phyloP scores from a whole-genome alignment of 2,888 invertebrate genomes.

The Oxyscelio sp. region DNA sequence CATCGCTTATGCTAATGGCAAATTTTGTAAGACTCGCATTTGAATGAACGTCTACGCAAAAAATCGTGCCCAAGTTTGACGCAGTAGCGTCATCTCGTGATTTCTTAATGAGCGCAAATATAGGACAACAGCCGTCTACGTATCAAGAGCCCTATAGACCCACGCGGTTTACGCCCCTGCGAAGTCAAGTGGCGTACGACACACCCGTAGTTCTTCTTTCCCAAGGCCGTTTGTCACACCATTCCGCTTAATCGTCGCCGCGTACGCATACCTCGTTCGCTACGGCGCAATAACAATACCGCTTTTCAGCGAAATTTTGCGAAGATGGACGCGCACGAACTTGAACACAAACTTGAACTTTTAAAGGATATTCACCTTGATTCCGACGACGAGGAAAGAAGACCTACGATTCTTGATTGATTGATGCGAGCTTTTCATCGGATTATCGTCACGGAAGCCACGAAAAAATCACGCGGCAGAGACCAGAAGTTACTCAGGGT shows the following conservation, averaged over 20 bases:
- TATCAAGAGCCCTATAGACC: slow-evolving; percentile 60
- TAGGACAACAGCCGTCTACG: too few species aligned
- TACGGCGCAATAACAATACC: slow-evolving; percentile 37
- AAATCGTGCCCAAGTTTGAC: too few species aligned
- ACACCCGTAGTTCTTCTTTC: slow-evolving; percentile 67
- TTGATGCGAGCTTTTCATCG: background rate
- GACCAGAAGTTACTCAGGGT: too few species aligned
- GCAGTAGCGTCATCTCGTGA: too few species aligned
- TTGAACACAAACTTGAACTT: slow-evolving; percentile 51
- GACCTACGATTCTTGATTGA: too few species aligned
- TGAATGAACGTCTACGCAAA: slow-evolving; percentile 10
- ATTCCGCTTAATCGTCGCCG: slow-evolving; percentile 57
- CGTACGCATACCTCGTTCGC: slow-evolving; percentile 32
- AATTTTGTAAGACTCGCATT: too few species aligned
- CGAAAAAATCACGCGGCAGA: too few species aligned
- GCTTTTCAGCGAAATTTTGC: slow-evolving; percentile 29
- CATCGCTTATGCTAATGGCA: background rate
- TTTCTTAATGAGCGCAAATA: too few species aligned
- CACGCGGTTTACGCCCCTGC: slow-evolving; percentile 71
- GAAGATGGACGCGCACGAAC: background rate
- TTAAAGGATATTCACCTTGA: slow-evolving; percentile 22
- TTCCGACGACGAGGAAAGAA: background rate
- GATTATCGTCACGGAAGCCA: background rate
- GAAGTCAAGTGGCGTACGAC: slow-evolving; percentile 63
- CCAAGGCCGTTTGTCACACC: slow-evolving; percentile 69